These are phyloP conservation scores for Stenchaetothrips biformis DNA, from an alignment of 2,888 invertebrate genomes.

Conservation along the genomic window DNA sequence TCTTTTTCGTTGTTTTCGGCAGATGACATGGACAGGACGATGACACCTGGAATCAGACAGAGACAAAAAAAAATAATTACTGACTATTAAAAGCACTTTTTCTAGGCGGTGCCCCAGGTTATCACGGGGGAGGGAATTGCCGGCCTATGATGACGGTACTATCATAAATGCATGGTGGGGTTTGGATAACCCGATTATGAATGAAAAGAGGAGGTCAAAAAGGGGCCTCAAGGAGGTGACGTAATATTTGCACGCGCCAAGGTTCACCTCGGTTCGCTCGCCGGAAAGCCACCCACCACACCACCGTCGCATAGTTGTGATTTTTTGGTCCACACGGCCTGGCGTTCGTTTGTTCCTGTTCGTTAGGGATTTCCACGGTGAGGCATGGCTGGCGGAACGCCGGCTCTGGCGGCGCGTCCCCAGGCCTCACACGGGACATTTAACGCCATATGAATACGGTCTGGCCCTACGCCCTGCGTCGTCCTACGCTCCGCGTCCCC, in stretches of 20 bases:
- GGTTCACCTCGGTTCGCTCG: no score
- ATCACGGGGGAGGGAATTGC: no score
- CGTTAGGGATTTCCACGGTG: background rate
- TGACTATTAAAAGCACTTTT: background rate
- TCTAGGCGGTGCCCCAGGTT: background rate
- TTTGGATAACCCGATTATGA: no score
- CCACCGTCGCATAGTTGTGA: no score
- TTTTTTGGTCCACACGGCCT: no score
- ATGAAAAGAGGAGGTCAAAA: no score
- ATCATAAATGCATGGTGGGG: no score
- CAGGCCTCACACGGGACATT: slow-evolving; percentile 1
- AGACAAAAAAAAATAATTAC: background rate
- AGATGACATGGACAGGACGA: background rate
- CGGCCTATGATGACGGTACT: no score
- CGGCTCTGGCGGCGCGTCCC: background rate
- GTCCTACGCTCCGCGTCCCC: background rate
- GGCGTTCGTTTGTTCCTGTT: background rate
- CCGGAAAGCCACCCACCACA: no score
- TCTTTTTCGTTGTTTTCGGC: background rate
- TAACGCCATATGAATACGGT: slow-evolving; percentile 8
- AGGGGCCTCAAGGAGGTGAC: no score
- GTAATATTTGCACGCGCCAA: no score
- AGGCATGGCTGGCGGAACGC: background rate
- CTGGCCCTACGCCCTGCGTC: background rate
- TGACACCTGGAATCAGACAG: background rate